Conservation (phyloP, 1,140 invertebrate genomes). For the Lordiphosa collinella region DNA sequence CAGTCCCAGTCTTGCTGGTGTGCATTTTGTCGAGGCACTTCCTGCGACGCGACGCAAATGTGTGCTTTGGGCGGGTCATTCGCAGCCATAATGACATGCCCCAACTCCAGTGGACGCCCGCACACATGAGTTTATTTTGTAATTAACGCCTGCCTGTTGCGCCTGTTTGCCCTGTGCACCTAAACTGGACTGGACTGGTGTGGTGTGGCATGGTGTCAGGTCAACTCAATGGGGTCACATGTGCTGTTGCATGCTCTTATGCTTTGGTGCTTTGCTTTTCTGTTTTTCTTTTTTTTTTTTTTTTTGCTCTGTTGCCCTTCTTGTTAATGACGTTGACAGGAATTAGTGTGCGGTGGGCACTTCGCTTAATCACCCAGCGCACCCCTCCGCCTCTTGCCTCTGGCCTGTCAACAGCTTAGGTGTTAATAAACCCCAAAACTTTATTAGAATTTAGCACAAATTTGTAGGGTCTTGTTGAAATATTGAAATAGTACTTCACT, state of each 20-base stretch:
- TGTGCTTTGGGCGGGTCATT: conserved; percentile 75
- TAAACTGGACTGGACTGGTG: conserved; percentile 18
- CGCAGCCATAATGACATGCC: conserved; percentile 70
- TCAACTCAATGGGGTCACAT: conserved; percentile 31
- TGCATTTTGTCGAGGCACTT: conserved; percentile 77
- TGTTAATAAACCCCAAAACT: too few species aligned
- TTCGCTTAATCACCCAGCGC: neutral
- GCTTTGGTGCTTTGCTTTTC: conserved; percentile 26
- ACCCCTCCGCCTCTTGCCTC: too few species aligned
- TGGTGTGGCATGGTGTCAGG: neutral
- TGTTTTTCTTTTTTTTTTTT: conserved; percentile 45
- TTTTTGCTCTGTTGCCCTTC: conserved; percentile 19
- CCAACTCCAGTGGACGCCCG: conserved; percentile 11
- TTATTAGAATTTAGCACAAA: too few species aligned
- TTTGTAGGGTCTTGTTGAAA: too few species aligned
- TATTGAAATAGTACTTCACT: too few species aligned
- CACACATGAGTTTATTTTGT: neutral
- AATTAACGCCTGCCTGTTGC: neutral
- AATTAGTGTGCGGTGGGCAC: conserved; percentile 8
- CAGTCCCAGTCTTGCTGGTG: conserved; percentile 4
- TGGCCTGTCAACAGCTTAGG: conserved; percentile 31
- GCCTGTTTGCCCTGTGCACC: conserved; percentile 32
- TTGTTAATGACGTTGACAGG: conserved; percentile 77
- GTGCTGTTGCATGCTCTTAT: conserved; percentile 2
- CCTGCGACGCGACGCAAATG: conserved; percentile 71